Percentiles rank a stretch among this genome's conserved stretches.
These are phyloP conservation scores for Thaumatotibia leucotreta DNA, from an alignment of 1,140 invertebrate species.

Conservation along the genomic window DNA sequence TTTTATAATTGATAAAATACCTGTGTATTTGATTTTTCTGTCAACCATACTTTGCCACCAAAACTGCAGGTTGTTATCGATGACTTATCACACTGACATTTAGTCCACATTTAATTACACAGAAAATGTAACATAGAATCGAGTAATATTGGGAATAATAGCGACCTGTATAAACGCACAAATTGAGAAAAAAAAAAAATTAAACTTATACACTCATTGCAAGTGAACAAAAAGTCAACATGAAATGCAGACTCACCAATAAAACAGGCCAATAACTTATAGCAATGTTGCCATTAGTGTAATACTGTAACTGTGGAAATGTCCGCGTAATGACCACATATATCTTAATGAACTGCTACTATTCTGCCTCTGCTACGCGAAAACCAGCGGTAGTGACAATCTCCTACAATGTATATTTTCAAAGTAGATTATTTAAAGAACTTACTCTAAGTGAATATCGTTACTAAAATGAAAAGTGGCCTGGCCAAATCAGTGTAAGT, in stretches of 20 bases:
- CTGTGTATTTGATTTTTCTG: too few relatives aligned
- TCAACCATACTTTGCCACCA: too few relatives aligned
- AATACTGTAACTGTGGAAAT: slow-evolving; percentile 39
- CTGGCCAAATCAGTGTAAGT: not conserved
- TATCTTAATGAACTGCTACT: slow-evolving; percentile 66
- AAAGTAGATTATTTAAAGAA: slow-evolving; percentile 37
- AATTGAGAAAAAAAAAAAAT: too few relatives aligned
- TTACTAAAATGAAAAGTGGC: slow-evolving; percentile 31
- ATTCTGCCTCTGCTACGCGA: slow-evolving; percentile 50
- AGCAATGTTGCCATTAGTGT: slow-evolving; percentile 40
- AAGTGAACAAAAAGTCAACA: not conserved
- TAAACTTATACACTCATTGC: not conserved
- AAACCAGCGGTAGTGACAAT: slow-evolving; percentile 39
- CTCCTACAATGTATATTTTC: slow-evolving; percentile 41
- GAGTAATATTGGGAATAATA: too few relatives aligned
- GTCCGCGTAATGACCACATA: slow-evolving; percentile 56
- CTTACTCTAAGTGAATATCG: slow-evolving; percentile 42
- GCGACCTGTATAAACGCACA: too few relatives aligned
- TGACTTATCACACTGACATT: too few relatives aligned
- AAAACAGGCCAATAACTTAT: slow-evolving; percentile 39
- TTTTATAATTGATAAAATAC: too few relatives aligned
- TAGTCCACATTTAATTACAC: too few relatives aligned
- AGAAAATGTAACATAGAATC: too few relatives aligned
- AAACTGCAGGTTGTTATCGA: too few relatives aligned
- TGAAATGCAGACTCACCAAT: not conserved